phyloP scores from a whole-genome alignment of 23 tunicate species.

The Halocynthia roretzi region DNA sequence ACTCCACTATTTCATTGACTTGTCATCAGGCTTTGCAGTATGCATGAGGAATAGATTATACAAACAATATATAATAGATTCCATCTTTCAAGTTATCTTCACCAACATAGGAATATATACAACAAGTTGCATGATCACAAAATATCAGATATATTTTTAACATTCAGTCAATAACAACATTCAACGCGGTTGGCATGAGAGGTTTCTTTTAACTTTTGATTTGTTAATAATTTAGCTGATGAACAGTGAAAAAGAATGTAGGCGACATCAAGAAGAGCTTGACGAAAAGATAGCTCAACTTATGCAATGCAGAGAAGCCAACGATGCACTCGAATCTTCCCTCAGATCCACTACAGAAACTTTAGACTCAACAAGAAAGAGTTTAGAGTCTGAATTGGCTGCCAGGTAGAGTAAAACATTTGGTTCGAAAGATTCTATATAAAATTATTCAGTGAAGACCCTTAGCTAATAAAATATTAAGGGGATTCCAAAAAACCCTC shows the following conservation, averaged over 20 bases:
- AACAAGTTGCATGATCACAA: too few species aligned
- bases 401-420: background rate
- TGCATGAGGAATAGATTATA: too few species aligned
- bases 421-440: too few species aligned
- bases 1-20: too few species aligned
- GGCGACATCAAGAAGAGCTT: constrained; percentile 26
- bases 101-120: too few species aligned
- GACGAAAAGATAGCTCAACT: constrained; percentile 62
- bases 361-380: constrained; percentile 6
- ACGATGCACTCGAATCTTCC: constrained; percentile 39
- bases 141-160: too few species aligned
- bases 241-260: constrained; percentile 66
- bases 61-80: too few species aligned
- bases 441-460: too few species aligned
- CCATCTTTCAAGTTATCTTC: too few species aligned
- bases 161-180: background rate
- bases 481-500: background rate
- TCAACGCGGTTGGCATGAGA: background rate
- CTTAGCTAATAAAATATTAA: too few species aligned
- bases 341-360: constrained; percentile 20
- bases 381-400: background rate
- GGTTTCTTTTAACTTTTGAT: background rate
- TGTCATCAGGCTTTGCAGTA: too few species aligned
- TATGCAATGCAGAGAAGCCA: constrained; percentile 50
- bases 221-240: constrained; percentile 29